Evolutionary conservation across 1,140 invertebrate species (phyloP).

Genomic region (Drosophila nasuta): DNA sequence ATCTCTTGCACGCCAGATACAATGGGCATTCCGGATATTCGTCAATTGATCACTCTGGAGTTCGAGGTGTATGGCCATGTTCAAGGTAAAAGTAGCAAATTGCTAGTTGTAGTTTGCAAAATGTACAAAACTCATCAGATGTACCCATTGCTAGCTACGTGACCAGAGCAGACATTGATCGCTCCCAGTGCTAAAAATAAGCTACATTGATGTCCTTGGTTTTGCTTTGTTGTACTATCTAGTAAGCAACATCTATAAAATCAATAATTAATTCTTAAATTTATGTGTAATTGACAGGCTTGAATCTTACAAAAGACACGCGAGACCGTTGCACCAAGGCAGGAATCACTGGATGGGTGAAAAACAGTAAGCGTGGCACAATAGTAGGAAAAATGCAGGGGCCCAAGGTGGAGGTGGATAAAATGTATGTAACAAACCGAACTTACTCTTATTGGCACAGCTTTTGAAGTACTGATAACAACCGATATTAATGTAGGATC

Average conservation of each 20-base stretch:
- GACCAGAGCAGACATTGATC: background rate
- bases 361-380: conserved; percentile 94
- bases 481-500: conserved; percentile 86
- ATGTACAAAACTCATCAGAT: background rate
- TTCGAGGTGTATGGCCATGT: conserved; percentile 95
- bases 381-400: conserved; percentile 95
- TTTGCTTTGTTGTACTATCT: conserved; percentile 41
- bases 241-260: conserved; percentile 10
- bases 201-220: conserved; percentile 60
- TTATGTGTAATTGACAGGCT: conserved; percentile 87
- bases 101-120: background rate
- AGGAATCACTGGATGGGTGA: conserved; percentile 94
- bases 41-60: conserved; percentile 90
- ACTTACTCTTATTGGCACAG: too few relatives aligned
- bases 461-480: background rate
- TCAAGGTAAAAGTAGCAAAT: conserved; percentile 88
- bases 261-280: conserved; percentile 1
- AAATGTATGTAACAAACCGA: conserved; percentile 90
- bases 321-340: conserved; percentile 90
- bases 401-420: conserved; percentile 90
- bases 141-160: background rate
- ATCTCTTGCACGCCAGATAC: conserved; percentile 20
- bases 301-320: conserved; percentile 94
- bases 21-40: conserved; percentile 88
- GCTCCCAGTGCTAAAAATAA: conserved; percentile 61